phyloP scores from a whole-genome alignment of 2,113 vertebrate species.

The Trematocara marginatum region DNA sequence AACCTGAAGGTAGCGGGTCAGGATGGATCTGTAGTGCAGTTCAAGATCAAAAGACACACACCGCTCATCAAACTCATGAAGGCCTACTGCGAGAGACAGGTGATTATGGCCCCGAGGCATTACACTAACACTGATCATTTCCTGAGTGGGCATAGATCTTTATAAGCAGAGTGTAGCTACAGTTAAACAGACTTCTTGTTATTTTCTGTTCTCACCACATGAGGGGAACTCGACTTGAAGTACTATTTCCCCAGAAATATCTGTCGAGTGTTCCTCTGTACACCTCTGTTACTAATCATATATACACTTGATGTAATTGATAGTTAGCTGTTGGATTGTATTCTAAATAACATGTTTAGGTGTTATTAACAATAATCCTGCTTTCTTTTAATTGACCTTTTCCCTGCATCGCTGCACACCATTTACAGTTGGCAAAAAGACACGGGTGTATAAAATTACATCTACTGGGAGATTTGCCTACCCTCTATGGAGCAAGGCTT shows the following conservation, averaged over 20 bases:
- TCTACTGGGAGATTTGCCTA: neutral
- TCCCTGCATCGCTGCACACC: neutral
- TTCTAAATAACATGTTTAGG: neutral
- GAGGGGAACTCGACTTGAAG: neutral
- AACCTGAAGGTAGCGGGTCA: conserved; percentile 98
- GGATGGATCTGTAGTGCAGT: conserved; percentile 98
- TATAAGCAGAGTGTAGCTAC: neutral
- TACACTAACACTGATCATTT: neutral
- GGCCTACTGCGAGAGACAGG: conserved; percentile 99
- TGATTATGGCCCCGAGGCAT: neutral
- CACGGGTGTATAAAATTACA: neutral
- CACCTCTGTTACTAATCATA: neutral
- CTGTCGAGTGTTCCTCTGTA: neutral
- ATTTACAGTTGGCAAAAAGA: neutral
- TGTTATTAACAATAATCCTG: neutral
- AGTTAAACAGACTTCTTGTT: neutral
- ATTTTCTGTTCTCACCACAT: neutral
- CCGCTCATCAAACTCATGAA: conserved; percentile 99
- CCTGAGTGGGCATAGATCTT: neutral
- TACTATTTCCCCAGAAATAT: neutral
- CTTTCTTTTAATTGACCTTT: neutral
- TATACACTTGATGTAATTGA: neutral
- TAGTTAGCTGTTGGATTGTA: neutral
- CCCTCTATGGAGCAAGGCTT: neutral
- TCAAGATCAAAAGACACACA: conserved; percentile 99